Base-by-base conservation (phyloP, 1,140 invertebrate genomes). In the Drosophila jambulina region DNA sequence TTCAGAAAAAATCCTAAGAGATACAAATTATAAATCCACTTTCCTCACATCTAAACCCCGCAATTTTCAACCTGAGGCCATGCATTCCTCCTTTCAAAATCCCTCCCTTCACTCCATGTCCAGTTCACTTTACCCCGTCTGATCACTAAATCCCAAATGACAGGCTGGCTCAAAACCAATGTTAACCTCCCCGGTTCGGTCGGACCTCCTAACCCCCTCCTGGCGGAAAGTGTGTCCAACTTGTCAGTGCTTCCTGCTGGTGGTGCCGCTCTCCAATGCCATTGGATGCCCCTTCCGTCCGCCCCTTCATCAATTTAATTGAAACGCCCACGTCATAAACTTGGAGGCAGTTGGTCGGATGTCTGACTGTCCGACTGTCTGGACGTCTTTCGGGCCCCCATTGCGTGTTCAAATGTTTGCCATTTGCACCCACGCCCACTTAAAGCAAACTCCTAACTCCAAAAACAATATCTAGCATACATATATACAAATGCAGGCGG, bases 291-390 rank as follows among this genome's bases (percentile, higher is more conserved):
- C 45, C 25, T 34, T n/a, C n/a, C 45, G 13, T 21, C 58, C 12
- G 10, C 45, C 65, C 45, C 68, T 61, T 75, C 61, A 69, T 63
- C 85, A 84, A 81, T 88, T 88, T 88, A 88, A 88, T 88, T 88
- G 84, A 88, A 88, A 90, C 84, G 80, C 84, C 84, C 85, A 88
- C 84, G 78, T 90, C 84, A 88, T 88, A 90, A 88, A 88, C 74
- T 84, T 58, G 62, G 59, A 81, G 82, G 82, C 63, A 75, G 68
- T 74, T 81, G 57, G 62, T 72, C 81, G 71, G 71, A 49, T 51
- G 69, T 27, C 67, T 68, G 62, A 42, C 40, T 51, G 69, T 27
- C 67, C 54, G 62, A 42, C 40, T 68, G 75, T 59, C 36, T 54
- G 42, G 43, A n/a, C 34, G 54, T 57, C 54, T 43, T 69, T 60